These are phyloP conservation scores for Blomia tropicalis DNA, from an alignment of 2,888 invertebrate species.

Conservation along the genomic window DNA sequence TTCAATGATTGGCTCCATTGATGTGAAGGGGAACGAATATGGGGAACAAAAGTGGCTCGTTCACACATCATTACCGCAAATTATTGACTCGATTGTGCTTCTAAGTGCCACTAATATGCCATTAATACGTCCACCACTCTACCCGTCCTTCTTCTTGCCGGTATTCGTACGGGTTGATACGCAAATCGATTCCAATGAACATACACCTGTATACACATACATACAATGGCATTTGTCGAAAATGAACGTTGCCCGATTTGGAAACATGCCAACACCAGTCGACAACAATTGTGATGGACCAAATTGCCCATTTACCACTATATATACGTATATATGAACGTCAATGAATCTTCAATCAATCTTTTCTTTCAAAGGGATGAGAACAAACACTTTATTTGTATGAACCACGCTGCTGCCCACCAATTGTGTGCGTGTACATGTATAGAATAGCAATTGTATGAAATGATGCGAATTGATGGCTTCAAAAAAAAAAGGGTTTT, in stretches of 20 bases:
- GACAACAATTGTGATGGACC: too few species aligned
- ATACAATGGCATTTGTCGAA: background rate
- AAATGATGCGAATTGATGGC: too few species aligned
- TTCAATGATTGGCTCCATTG: background rate
- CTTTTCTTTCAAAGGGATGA: too few species aligned
- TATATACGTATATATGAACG: too few species aligned
- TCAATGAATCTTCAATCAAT: background rate
- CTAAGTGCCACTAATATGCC: slow-evolving; percentile 12
- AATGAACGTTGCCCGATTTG: background rate
- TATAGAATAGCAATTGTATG: too few species aligned
- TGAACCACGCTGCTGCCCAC: too few species aligned
- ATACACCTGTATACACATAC: background rate
- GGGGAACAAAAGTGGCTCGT: background rate
- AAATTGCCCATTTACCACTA: too few species aligned
- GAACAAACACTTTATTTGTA: too few species aligned
- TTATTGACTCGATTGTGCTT: slow-evolving; percentile 14
- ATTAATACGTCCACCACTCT: slow-evolving; percentile 9
- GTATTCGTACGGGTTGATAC: background rate
- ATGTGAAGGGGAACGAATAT: background rate
- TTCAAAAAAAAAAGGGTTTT: too few species aligned
- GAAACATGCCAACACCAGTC: background rate
- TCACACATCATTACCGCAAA: slow-evolving; percentile 15
- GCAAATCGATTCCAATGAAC: too few species aligned
- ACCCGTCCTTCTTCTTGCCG: background rate
- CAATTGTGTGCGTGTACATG: too few species aligned